Conservation (phyloP, 2,888 invertebrate genomes). For the Eristalinus aeneus region DNA sequence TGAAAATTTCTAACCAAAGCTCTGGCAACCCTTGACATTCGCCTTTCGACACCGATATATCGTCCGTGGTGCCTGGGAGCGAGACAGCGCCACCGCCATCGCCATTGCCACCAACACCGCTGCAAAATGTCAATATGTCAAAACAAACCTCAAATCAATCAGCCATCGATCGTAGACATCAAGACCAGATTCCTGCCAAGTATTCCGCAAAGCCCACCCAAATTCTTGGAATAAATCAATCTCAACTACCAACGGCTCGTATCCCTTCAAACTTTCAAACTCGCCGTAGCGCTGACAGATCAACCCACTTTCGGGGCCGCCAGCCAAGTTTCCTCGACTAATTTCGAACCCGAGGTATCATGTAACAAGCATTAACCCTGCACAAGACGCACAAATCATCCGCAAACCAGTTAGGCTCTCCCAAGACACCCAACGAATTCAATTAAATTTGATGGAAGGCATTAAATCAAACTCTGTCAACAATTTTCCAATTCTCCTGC, state of each 20-base stretch:
- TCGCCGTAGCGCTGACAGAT: constrained; percentile 11
- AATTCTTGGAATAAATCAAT: constrained; percentile 45
- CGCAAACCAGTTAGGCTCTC: constrained; percentile 46
- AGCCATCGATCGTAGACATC: constrained; percentile 11
- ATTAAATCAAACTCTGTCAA: constrained; percentile 72
- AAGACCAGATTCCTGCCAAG: constrained; percentile 37
- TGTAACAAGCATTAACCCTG: constrained; percentile 39
- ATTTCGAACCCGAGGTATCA: constrained; percentile 34
- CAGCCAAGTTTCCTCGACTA: constrained; percentile 16
- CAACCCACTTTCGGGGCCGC: constrained; percentile 39
- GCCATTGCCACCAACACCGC: background rate
- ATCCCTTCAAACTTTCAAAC: background rate
- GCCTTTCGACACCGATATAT: background rate
- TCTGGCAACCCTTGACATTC: background rate
- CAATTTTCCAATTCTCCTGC: constrained; percentile 63
- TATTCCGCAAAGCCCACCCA: constrained; percentile 16
- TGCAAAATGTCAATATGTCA: background rate
- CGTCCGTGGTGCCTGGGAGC: background rate
- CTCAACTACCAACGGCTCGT: constrained; percentile 10
- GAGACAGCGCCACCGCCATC: background rate
- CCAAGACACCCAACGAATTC: constrained; percentile 46
- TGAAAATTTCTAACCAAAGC: background rate
- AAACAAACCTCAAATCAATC: constrained; percentile 20
- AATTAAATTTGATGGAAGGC: constrained; percentile 69
- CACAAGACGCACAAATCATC: constrained; percentile 59